phyloP scores from a whole-genome alignment of 2,888 invertebrate species.

The Tiphia femorata region DNA sequence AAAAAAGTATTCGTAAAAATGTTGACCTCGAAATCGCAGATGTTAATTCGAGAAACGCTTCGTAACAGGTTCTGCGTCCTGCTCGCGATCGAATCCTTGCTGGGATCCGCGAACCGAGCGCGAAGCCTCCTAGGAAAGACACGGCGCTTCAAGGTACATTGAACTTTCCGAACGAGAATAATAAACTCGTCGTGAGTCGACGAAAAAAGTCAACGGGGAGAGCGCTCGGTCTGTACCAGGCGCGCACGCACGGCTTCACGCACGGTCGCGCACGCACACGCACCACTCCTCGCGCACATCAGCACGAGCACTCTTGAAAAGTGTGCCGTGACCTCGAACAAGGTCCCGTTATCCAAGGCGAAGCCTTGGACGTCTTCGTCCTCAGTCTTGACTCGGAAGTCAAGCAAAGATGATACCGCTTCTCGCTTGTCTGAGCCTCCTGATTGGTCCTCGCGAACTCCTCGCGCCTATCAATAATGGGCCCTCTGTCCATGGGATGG shows the following conservation, averaged over 20 bases:
- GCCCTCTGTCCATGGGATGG: slow-evolving; percentile 35
- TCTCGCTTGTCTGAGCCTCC: slow-evolving; percentile 50
- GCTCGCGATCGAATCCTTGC: too few relatives aligned
- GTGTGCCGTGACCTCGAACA: slow-evolving; percentile 67
- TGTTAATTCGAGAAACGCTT: too few relatives aligned
- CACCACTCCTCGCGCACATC: slow-evolving; percentile 24
- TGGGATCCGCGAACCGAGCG: not conserved
- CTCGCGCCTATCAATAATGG: slow-evolving; percentile 49
- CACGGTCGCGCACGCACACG: slow-evolving; percentile 11
- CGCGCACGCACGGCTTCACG: slow-evolving; percentile 13
- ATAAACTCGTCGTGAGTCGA: slow-evolving; percentile 33
- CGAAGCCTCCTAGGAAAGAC: not conserved
- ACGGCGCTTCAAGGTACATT: slow-evolving; percentile 26
- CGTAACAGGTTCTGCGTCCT: too few relatives aligned
- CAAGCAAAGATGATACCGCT: slow-evolving; percentile 64
- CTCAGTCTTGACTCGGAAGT: slow-evolving; percentile 65
- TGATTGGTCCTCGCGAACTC: slow-evolving; percentile 51
- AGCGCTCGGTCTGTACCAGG: slow-evolving; percentile 17
- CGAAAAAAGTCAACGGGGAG: slow-evolving; percentile 26
- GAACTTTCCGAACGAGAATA: slow-evolving; percentile 42
- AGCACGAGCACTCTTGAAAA: slow-evolving; percentile 52
- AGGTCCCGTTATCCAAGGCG: slow-evolving; percentile 62
- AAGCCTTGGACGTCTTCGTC: slow-evolving; percentile 55
- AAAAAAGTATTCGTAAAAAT: too few relatives aligned
- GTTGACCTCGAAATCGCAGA: too few relatives aligned